Base-by-base conservation (phyloP, 2,113 vertebrate genomes). In the Scomber scombrus region DNA sequence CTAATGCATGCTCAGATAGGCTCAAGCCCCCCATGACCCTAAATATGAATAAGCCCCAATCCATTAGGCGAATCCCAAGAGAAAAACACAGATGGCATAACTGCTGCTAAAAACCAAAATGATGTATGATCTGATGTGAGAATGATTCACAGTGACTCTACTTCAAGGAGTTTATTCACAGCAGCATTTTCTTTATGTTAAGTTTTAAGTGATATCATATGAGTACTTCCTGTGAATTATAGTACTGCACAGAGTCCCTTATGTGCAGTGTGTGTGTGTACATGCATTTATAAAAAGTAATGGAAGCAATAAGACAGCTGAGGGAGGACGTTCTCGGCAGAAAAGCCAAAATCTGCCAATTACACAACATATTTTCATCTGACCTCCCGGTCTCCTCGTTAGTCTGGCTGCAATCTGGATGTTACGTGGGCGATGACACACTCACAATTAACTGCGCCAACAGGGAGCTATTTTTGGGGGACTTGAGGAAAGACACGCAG, bases 281-380 rank as follows among this genome's bases (percentile, higher is more conserved):
- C 3, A 61, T 2, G 26, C 5, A 52, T 70, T n/a, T 47, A 52
- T 13, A 45, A 19, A 47, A 11, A 29, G 45, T 4, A 47, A 14
- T 16, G 51, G 46, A 49, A 75, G 63, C 21, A 63, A 12, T 60
- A 5, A 72, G 56, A 51, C 47, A 13, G 11, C 49, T 31, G 11
- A n/a, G 4, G 16, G 52, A 29, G 47, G 19, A 49, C 0, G 12
- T 11, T 69, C 45, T 54, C 40, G 6, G n/a, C 14, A 74, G 21
- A 54, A 68, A 63, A 66, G 16, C 46, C 61, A 3, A 58, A 75
- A 67, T 71, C 70, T 71, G 71, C 84, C 74, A 82, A 49, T 70
- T 79, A 63, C 60, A 50, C 78, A 70, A 70, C 87, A 85, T 80
- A 80, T 89, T 89, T 79, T 61, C 72, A 63, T 51, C 75, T 87